Base-by-base conservation (phyloP, 2,113 vertebrate genomes). In the Chinchilla lanigera region DNA sequence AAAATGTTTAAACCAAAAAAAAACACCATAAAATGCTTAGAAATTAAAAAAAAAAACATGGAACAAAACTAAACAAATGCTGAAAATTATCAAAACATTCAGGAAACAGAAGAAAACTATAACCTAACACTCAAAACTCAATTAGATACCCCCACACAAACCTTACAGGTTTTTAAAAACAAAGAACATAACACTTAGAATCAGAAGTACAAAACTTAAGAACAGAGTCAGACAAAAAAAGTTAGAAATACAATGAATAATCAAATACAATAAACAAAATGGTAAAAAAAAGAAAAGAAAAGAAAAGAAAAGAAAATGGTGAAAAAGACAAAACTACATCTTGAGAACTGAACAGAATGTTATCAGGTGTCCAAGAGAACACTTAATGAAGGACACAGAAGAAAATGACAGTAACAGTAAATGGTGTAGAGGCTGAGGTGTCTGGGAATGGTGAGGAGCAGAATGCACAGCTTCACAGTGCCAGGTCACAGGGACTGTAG, bases 81-180 rank as follows among this genome's bases (percentile, higher is more conserved):
- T 94, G 33, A 89, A 89, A 94, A 92, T 69, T 35, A 80, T 89
- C 38, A 3, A 52, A 89, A 82, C 86, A 83, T 38, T 8, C 44
- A 83, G 3, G 88, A 84, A 81, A 61, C 41, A 50, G 56, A 84
- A 60, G 41, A 71, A 90, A 94, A 80, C 82, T n/a, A 0, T 9
- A 90, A 80, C 12, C 61, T 41, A 33, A 38, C 22, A 73, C 56
- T 71, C 60, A 61, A 47, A 73, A 80, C 22, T 35, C 67, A 92
- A 75, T 44, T 92, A 58, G 89, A 80, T 38, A 60, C 28, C 65
- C 30, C 89, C 52, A 89, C 9, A 81, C 17, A 38, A 86, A 61
- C 47, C 28, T 20, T 60, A 91, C 35, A 81, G 56, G 73, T 85
- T n/a, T 47, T 26, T 78, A 92, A 83, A 24, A 52, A 17, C 67